Conservation (phyloP, 2,113 vertebrate species). For the Capricornis sumatraensis region DNA sequence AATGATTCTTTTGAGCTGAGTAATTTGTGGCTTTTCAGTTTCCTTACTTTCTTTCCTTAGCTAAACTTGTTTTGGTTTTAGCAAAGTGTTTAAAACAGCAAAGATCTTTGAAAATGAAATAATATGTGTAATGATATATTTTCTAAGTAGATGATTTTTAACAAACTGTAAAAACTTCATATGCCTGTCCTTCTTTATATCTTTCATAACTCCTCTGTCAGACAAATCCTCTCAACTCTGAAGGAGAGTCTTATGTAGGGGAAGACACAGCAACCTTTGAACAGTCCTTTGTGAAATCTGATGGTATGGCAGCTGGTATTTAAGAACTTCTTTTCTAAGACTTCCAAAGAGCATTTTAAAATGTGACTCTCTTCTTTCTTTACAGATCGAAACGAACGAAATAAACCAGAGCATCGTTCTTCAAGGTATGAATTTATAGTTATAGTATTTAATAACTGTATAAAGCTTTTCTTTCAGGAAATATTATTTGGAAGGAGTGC, state of each 20-base stretch:
- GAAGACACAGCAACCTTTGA: constrained; percentile 34
- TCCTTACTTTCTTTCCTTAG: constrained; percentile 72
- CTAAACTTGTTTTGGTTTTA: constrained; percentile 75
- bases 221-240: constrained; percentile 12
- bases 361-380: constrained; percentile 73
- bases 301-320: background rate
- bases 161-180: constrained; percentile 49
- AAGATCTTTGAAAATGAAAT: constrained; percentile 63
- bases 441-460: constrained; percentile 2
- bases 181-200: background rate
- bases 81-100: constrained; percentile 70
- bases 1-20: constrained; percentile 85
- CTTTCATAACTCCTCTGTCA: constrained; percentile 36
- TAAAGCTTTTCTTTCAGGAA: constrained; percentile 26
- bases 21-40: constrained; percentile 84
- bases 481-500: background rate
- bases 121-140: constrained; percentile 52
- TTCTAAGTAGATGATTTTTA: constrained; percentile 52
- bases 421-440: constrained; percentile 84
- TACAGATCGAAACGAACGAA: constrained; percentile 88
- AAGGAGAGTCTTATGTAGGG: constrained; percentile 24
- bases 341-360: constrained; percentile 68
- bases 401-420: constrained; percentile 86
- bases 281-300: constrained; percentile 33
- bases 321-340: constrained; percentile 39